Evolutionary conservation across 92 coral and sea anemone species (phyloP).

Genomic region (Paragorgia papillata): DNA sequence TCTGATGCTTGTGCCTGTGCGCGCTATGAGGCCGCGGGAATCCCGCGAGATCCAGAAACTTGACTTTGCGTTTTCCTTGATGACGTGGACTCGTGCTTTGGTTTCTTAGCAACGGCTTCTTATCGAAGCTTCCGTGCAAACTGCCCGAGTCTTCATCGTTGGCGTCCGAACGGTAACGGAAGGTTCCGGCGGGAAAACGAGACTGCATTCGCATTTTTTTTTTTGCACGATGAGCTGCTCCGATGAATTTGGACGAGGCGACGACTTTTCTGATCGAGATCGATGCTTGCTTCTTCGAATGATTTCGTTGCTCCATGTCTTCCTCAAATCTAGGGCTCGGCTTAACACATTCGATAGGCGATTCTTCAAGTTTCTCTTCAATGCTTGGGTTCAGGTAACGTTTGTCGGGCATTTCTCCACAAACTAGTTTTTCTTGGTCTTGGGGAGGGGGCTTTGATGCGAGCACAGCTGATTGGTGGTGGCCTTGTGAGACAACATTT

Average conservation of each 20-base stretch:
- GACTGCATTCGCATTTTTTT: constrained; percentile 27
- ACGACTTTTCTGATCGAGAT: constrained; percentile 25
- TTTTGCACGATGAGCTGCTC: constrained; percentile 29
- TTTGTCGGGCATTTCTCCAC: not conserved
- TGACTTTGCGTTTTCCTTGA: constrained; percentile 10
- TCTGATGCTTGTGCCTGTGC: not conserved
- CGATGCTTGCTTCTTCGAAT: not conserved
- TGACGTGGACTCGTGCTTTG: not conserved
- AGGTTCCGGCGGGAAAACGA: constrained; percentile 32
- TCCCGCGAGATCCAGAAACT: constrained; percentile 18
- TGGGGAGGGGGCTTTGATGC: not conserved
- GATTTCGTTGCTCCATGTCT: too few species aligned
- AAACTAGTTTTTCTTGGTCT: not conserved
- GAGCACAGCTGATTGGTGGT: not conserved
- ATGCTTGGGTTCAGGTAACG: not conserved
- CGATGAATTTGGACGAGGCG: constrained; percentile 33
- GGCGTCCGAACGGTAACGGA: constrained; percentile 27
- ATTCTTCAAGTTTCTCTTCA: too few species aligned
- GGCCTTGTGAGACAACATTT: not conserved
- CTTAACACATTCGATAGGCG: too few species aligned
- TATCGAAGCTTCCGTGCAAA: constrained; percentile 12
- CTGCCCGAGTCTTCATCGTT: not conserved
- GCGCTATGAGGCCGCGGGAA: not conserved
- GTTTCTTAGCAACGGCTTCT: constrained; percentile 7
- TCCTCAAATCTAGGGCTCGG: too few species aligned